phyloP scores from a whole-genome alignment of 1,140 invertebrate species.

The Halyomorpha halys region DNA sequence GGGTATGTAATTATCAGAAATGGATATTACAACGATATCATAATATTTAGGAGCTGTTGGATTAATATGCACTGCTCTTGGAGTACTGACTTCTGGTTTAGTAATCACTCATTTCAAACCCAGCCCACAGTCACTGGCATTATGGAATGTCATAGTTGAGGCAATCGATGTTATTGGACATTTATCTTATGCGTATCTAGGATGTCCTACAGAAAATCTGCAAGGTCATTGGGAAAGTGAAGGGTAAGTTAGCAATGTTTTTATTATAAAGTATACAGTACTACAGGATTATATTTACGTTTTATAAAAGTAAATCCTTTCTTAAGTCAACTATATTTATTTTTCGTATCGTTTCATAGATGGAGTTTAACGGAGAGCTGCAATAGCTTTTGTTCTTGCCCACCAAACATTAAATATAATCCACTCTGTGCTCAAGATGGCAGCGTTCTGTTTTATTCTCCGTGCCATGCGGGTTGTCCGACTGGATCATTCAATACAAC shows the following conservation, averaged over 20 bases:
- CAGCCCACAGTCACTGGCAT: conserved; percentile 52
- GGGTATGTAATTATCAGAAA: too few relatives aligned
- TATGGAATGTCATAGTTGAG: conserved; percentile 61
- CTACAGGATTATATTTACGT: too few relatives aligned
- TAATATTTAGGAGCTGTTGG: conserved; percentile 47
- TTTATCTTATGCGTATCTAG: conserved; percentile 55
- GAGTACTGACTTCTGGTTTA: conserved; percentile 54
- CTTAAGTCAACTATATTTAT: neutral
- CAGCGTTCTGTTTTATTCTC: conserved; percentile 51
- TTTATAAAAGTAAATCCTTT: too few relatives aligned
- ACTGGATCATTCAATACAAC: conserved; percentile 27
- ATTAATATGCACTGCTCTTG: conserved; percentile 56
- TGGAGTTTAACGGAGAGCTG: conserved; percentile 43
- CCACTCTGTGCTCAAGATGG: conserved; percentile 52
- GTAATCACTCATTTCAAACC: conserved; percentile 61
- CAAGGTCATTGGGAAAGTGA: conserved; percentile 35
- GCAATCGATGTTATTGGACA: conserved; percentile 51
- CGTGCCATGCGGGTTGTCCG: conserved; percentile 58
- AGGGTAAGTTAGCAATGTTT: neutral
- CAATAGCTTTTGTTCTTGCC: conserved; percentile 51
- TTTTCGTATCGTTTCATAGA: neutral
- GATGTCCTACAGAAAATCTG: conserved; percentile 50
- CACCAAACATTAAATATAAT: conserved; percentile 51
- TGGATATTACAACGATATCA: too few relatives aligned
- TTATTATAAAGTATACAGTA: too few relatives aligned